phyloP scores from a whole-genome alignment of 1,140 invertebrate genomes.

The Caenorhabditis latens region DNA sequence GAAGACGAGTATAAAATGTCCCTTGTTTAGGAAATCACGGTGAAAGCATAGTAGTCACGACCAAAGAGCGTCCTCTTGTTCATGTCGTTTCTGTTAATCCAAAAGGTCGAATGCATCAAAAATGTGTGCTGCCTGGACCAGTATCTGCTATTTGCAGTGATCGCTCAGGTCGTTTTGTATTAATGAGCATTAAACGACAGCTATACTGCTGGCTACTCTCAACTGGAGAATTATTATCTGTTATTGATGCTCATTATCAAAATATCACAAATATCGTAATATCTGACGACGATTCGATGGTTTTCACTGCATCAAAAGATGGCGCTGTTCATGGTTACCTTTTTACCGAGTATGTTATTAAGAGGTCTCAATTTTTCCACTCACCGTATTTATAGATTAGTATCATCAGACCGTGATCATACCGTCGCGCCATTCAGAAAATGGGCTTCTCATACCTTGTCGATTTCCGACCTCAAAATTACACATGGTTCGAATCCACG shows the following conservation, averaged over 20 bases:
- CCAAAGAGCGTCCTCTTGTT: constrained; percentile 62
- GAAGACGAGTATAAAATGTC: background rate
- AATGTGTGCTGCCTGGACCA: constrained; percentile 6
- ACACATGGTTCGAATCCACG: constrained; percentile 48
- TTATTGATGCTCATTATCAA: constrained; percentile 65
- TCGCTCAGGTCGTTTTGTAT: background rate
- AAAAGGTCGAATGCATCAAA: constrained; percentile 56
- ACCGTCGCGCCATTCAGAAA: constrained; percentile 50
- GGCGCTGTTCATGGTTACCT: constrained; percentile 63
- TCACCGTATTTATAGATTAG: constrained; percentile 35
- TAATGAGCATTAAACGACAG: constrained; percentile 48
- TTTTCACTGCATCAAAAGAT: constrained; percentile 63
- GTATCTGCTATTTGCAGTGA: background rate
- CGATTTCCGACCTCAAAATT: constrained; percentile 56
- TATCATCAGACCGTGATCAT: constrained; percentile 53
- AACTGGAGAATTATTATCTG: constrained; percentile 62
- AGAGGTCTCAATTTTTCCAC: background rate
- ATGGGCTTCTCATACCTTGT: constrained; percentile 62
- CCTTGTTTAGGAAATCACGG: constrained; percentile 46
- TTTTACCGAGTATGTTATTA: constrained; percentile 61
- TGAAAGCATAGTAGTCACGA: constrained; percentile 62
- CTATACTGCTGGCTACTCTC: constrained; percentile 46
- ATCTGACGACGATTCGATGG: constrained; percentile 61
- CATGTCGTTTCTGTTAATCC: constrained; percentile 59
- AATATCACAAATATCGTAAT: constrained; percentile 53